Evolutionary conservation across 2,797 vertebrate genomes (phyloP), one percentile per base, ranked within the genome.

Genomic region (Sebastes kiyomatsui): DNA sequence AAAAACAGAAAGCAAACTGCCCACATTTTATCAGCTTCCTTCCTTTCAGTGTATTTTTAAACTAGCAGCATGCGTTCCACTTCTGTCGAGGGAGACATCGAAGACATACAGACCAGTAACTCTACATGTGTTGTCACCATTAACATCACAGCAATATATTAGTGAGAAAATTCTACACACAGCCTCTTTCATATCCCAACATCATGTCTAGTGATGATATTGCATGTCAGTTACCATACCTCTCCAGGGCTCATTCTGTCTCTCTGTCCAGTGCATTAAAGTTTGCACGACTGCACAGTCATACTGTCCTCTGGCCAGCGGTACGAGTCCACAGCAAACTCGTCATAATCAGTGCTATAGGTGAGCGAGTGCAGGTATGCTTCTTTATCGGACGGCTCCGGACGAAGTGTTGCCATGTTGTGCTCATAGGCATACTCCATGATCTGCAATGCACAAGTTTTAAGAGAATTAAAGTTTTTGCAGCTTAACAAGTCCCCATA

Each of bases 351-450:
- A 0, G 96, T 97, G 71, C 88, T 96, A 69, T 97, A 99, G 81
- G 96, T 87, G 54, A 97, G 96, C 1, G 97, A 96, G 69, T 84
- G 91, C 77, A 99, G 84, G 38, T 97, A 96, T 0, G 94, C 96
- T 73, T 96, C 96, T 79, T 99, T 98, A 94, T 99, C 94, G 42
- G 93, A 85, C 3, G 98, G 98, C 90, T 99, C 97, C 1, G 98
- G 98, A 12, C 88, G 94, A 85, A 96, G 93, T 4, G 96, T 95
- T 35, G 98, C 98, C 85, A 95, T 92, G 69, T 96, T 96, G 83
- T 96, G 96, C 84, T 94, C 88, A 71, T 98, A 99, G 46, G 98
- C 97, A 62, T 96, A 96, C 90, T 98, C 96, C 77, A 97, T 95
- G 2, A 99, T 95, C 99, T 99, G 90, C 10, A 91, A 84, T 1